Evolutionary conservation across 2,113 vertebrate genomes (phyloP), one percentile per base, ranked within the genome.

Genomic region (Hucho hucho): DNA sequence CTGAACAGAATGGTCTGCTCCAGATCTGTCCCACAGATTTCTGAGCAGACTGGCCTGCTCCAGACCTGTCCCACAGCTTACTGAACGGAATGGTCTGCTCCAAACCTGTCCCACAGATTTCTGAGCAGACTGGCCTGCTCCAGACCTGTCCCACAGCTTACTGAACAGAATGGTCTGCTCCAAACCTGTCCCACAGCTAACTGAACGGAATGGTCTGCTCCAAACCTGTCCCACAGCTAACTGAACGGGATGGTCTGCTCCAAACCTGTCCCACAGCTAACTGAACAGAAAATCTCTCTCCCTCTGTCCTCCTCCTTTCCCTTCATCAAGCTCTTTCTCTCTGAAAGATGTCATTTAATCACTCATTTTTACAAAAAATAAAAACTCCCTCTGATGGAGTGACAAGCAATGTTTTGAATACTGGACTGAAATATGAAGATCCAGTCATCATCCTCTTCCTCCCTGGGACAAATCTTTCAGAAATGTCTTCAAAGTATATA

Each of bases 361-460:
- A 46, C 77, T 87, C 69, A 80, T 64, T 77, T 74, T 47, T 86
- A 68, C 29, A 76, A 32, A 12, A 70, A 65, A 28, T 3, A 25
- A 43, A 61, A 69, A 72, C 65, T 72, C 16, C 63, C 11, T 37
- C 75, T 56, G 29, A 73, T 32, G 22, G 64, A 64, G 68, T 25
- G 59, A 29, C 72, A 46, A 53, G 11, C 25, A 47, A 67, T 75
- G 25, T 46, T 59, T 13, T 63, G 29, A 29, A 32, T 74, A 28
- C 18, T 28, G 6, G 24, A 65, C 43, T 64, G 43, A 16, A 76
- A 63, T 69, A 14, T 22, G 37, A 70, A 66, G 12, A 77, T 69
- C 66, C 61, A 56, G 9, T 47, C 70, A 37, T 76, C 70, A 25
- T 58, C 37, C 46, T 49, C 2, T 71, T 14, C 24, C 26, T 16